Percentiles rank a stretch among this genome's conserved stretches.
These are phyloP conservation scores for Yponomeuta malinellus DNA, from an alignment of 2,888 invertebrate species.

Conservation along the genomic window DNA sequence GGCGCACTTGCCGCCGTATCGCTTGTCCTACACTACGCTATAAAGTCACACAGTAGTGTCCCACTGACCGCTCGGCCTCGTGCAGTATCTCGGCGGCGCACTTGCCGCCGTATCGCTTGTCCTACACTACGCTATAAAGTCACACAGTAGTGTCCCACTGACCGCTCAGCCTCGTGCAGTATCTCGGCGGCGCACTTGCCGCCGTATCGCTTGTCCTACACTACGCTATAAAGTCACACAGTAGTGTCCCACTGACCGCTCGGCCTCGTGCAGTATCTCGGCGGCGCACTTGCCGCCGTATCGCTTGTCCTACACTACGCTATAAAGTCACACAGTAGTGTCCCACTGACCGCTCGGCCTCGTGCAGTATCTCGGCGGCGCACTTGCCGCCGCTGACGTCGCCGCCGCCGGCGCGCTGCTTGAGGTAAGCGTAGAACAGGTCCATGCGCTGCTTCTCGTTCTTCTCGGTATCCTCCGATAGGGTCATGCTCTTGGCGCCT, in stretches of 20 bases:
- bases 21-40: too few species aligned
- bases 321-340: too few species aligned
- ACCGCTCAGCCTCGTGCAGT: slow-evolving; percentile 87
- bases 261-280: slow-evolving; percentile 83
- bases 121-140: too few species aligned
- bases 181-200: slow-evolving; percentile 35
- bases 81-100: slow-evolving; percentile 60
- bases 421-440: slow-evolving; percentile 88
- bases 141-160: background rate
- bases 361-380: slow-evolving; percentile 37
- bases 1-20: background rate
- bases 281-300: too few species aligned
- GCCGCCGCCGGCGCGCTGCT: slow-evolving; percentile 43
- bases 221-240: too few species aligned
- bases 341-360: slow-evolving; percentile 50
- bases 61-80: slow-evolving; percentile 83
- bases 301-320: too few species aligned
- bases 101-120: too few species aligned
- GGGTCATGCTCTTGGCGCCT: slow-evolving; percentile 95
- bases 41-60: too few species aligned
- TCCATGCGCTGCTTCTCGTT: slow-evolving; percentile 97
- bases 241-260: slow-evolving; percentile 61
- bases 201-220: too few species aligned
- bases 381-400: slow-evolving; percentile 14
- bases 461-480: slow-evolving; percentile 97